Evolutionary conservation across 1,140 invertebrate genomes (phyloP), one percentile per base, ranked within the genome.

Genomic region (Hypsibius dujardini): DNA sequence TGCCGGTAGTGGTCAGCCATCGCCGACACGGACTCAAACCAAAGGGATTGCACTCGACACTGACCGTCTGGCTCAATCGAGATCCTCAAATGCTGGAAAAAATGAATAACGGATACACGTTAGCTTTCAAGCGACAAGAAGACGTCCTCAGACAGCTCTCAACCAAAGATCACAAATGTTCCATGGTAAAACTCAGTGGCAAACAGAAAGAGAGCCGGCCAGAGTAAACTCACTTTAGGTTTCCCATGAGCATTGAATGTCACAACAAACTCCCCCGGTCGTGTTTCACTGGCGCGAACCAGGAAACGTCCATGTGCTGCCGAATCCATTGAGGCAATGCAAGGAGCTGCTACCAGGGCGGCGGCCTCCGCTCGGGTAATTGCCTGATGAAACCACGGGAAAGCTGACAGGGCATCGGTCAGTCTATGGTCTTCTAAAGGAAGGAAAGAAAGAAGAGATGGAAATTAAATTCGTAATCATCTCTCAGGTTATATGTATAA

Each of bases 201-300:
- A 72, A 67, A 46, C 47, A 70, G 47, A 73, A 73, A 40, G 28
- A 71, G n/a, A 1, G 12, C 50, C 46, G 1, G 2, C 46, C 47
- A 7, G n/a, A 1, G 14, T 73, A 47, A 42, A 70, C 74, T 70
- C 80, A 87, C 87, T 83, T 89, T 89, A 40, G 87, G 87, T 79
- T 85, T 82, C 72, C 90, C 90, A 82, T 94, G 91, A 77, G 94
- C 96, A 82, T 97, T 98, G 77, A 97, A 97, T 1, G 94, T 98
- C 60, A 98, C 85, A 56, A 98, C 94, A 80, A 92, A 96, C 82
- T 98, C 93, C 69, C 94, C 93, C 74, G 90, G 88, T 56, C 93
- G 81, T 0, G 93, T 98, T 83, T 96, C 93, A 81, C 91, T 95
- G 79, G 96, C 92, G 12, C 94, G 83, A 59, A 97, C 92, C 46